Conservation (phyloP, 1,140 invertebrate genomes). For the Papilio polytes region DNA sequence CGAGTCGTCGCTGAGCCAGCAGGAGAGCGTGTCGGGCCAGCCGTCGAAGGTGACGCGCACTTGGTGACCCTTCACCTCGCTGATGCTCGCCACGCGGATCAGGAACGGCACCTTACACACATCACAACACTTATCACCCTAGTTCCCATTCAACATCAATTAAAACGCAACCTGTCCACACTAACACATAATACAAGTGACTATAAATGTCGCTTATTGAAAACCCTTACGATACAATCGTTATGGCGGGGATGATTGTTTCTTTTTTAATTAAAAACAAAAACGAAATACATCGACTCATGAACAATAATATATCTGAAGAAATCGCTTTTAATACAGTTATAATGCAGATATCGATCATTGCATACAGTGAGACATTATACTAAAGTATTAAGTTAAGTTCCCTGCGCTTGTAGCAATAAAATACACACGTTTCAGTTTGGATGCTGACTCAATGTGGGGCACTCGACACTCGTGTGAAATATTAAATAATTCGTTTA, state of each 20-base stretch:
- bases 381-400: neutral
- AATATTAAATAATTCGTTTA: too few species aligned
- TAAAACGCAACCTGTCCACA: conserved; percentile 21
- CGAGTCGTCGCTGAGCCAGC: conserved; percentile 96
- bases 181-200: neutral
- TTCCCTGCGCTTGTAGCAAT: neutral
- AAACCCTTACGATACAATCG: neutral
- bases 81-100: conserved; percentile 94
- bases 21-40: conserved; percentile 93
- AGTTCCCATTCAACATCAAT: neutral
- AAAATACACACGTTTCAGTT: neutral
- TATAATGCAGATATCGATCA: neutral
- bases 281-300: neutral
- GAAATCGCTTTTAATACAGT: neutral
- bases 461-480: neutral
- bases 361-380: neutral
- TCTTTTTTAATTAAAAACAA: conserved; percentile 10
- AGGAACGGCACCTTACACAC: conserved; percentile 84
- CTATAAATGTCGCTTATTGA: neutral
- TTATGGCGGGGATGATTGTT: conserved; percentile 8
- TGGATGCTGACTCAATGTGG: neutral
- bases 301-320: neutral
- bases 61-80: conserved; percentile 90
- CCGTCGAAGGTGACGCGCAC: conserved; percentile 96
- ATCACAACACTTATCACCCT: neutral